A percentile compares a stretch with the other conserved stretches of the same genome.
Evolutionary conservation across 2,113 vertebrate genomes (phyloP).

Genomic region (Gobius niger): DNA sequence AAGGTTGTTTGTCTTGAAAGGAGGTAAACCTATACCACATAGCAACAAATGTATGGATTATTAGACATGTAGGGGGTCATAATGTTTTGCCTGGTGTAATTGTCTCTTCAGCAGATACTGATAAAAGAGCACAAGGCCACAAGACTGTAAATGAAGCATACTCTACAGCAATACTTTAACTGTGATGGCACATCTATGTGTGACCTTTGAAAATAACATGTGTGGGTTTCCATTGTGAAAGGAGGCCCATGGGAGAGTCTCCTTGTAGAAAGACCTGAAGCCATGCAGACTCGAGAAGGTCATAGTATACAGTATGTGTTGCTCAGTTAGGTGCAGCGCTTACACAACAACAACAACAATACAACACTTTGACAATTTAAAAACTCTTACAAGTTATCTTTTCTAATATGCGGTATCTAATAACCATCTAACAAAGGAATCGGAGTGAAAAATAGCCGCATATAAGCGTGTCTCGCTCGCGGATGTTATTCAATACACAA

Average conservation of each 20-base stretch:
- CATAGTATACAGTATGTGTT: slow-evolving; percentile 5
- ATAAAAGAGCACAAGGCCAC: background rate
- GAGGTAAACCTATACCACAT: slow-evolving; percentile 14
- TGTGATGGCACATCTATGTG: slow-evolving; percentile 40
- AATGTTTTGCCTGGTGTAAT: background rate
- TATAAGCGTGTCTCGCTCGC: slow-evolving; percentile 39
- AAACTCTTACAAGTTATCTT: no score
- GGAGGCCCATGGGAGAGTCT: slow-evolving; percentile 42
- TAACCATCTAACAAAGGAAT: slow-evolving; percentile 6
- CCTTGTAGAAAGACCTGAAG: slow-evolving; percentile 33
- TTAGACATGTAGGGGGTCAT: background rate
- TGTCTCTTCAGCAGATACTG: background rate
- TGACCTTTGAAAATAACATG: slow-evolving; percentile 64
- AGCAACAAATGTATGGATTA: background rate
- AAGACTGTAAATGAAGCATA: background rate
- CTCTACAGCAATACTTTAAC: slow-evolving; percentile 36
- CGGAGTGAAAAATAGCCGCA: slow-evolving; percentile 57
- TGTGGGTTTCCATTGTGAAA: slow-evolving; percentile 54
- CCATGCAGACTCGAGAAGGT: slow-evolving; percentile 33
- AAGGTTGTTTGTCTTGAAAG: slow-evolving; percentile 27
- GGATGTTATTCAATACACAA: slow-evolving; percentile 60
- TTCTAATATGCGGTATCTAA: background rate
- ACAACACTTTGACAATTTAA: background rate
- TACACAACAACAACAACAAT: background rate
- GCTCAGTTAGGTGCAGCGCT: slow-evolving; percentile 15